phyloP scores from a whole-genome alignment of 1,140 invertebrate genomes.

The Halesus radiatus region DNA sequence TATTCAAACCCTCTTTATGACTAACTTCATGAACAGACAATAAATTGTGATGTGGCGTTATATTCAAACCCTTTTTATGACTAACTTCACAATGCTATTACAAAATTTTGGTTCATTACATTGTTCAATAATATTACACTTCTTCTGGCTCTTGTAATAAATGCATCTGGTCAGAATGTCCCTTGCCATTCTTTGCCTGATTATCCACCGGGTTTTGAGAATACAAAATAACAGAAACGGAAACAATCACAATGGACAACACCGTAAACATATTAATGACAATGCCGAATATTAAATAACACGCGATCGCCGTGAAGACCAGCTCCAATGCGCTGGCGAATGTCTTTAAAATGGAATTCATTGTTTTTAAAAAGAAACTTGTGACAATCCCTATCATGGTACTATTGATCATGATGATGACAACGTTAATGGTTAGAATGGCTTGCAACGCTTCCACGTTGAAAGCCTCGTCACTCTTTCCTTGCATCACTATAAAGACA shows the following conservation, averaged over 20 bases:
- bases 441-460: constrained; percentile 70
- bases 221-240: constrained; percentile 88
- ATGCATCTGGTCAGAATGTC: constrained; percentile 61
- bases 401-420: constrained; percentile 91
- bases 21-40: too few relatives aligned
- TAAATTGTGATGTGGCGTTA: too few relatives aligned
- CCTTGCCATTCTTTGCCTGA: constrained; percentile 60
- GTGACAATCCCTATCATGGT: constrained; percentile 93
- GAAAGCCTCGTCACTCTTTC: constrained; percentile 75
- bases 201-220: constrained; percentile 89
- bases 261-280: constrained; percentile 87
- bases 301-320: constrained; percentile 90
- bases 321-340: constrained; percentile 96
- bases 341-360: constrained; percentile 97
- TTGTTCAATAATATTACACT: not conserved
- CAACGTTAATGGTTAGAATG: constrained; percentile 78
- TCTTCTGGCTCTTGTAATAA: constrained; percentile 60
- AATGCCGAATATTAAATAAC: constrained; percentile 91
- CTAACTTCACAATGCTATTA: too few relatives aligned
- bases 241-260: constrained; percentile 87
- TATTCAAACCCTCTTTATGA: too few relatives aligned
- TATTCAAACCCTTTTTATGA: too few relatives aligned
- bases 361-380: constrained; percentile 91
- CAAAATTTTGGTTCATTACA: too few relatives aligned
- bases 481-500: constrained; percentile 76